phyloP scores from a whole-genome alignment of 2,888 invertebrate genomes.

The Stegophylla sp. region DNA sequence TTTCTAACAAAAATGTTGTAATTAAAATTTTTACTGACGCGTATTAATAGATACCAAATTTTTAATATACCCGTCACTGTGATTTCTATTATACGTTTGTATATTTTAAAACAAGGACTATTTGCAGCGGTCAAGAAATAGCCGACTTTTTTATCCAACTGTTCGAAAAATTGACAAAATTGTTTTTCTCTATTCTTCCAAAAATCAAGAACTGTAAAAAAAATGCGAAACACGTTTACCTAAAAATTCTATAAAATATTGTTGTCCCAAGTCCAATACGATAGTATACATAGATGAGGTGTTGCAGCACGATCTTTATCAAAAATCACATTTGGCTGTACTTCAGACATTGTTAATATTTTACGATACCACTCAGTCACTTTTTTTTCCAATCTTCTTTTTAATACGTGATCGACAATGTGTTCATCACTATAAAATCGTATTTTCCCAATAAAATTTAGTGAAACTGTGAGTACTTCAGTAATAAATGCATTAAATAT shows the following conservation, averaged over 20 bases:
- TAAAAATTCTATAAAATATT: not conserved
- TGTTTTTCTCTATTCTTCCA: conserved; percentile 38
- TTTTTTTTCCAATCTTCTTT: conserved; percentile 37
- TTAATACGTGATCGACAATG: conserved; percentile 34
- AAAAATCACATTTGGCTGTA: conserved; percentile 5
- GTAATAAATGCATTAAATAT: not conserved
- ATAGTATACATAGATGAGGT: conserved; percentile 17
- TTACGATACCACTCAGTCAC: conserved; percentile 29
- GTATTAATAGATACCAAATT: not conserved
- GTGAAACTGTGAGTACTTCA: too few species aligned
- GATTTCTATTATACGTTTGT: conserved; percentile 8
- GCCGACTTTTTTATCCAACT: conserved; percentile 31
- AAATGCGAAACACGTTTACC: not conserved
- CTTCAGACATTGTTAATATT: not conserved
- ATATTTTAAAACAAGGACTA: conserved; percentile 17
- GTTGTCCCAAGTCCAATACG: not conserved
- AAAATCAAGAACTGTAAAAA: not conserved
- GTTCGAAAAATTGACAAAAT: conserved; percentile 16
- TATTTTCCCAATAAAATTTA: not conserved
- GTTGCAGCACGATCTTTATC: conserved; percentile 28
- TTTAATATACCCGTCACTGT: not conserved
- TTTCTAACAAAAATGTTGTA: conserved; percentile 10
- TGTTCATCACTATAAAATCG: conserved; percentile 22
- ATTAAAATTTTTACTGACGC: not conserved
- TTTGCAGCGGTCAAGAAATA: conserved; percentile 15